A percentile compares a stretch with the other conserved stretches of the same genome.
Evolutionary conservation across 2,888 invertebrate species (phyloP).

Genomic region (Uropetala carovei): DNA sequence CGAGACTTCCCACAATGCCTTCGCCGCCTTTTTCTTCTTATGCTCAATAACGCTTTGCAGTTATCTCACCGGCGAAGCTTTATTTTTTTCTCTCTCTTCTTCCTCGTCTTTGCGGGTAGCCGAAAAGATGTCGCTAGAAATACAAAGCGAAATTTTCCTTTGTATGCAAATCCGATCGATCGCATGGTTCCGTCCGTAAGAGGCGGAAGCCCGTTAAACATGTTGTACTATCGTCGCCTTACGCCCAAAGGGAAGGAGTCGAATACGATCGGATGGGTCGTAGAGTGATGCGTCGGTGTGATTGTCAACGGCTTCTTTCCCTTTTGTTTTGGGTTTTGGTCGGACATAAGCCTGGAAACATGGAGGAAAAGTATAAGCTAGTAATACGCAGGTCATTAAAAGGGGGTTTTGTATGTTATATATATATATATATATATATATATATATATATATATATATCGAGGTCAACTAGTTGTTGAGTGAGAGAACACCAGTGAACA

Average conservation of each 20-base stretch:
- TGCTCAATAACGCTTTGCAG: not conserved
- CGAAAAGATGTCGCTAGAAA: slow-evolving; percentile 22
- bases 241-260: not conserved
- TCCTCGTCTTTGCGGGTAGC: not conserved
- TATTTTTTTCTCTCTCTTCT: not conserved
- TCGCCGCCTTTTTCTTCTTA: no score
- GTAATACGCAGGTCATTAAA: no score
- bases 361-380: no score
- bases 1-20: not conserved
- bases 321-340: not conserved
- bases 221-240: not conserved
- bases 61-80: not conserved
- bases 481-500: no score
- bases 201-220: not conserved
- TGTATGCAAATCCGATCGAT: not conserved
- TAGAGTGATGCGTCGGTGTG: not conserved
- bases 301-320: not conserved
- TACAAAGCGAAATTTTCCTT: not conserved
- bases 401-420: no score
- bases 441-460: no score
- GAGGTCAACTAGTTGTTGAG: no score
- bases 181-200: no score
- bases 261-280: not conserved
- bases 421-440: no score
- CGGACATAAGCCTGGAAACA: no score